Percentiles rank a stretch among this genome's conserved stretches.
These are phyloP conservation scores for Lasioglossum marginatum DNA, from an alignment of 2,888 invertebrate species.

Conservation along the genomic window DNA sequence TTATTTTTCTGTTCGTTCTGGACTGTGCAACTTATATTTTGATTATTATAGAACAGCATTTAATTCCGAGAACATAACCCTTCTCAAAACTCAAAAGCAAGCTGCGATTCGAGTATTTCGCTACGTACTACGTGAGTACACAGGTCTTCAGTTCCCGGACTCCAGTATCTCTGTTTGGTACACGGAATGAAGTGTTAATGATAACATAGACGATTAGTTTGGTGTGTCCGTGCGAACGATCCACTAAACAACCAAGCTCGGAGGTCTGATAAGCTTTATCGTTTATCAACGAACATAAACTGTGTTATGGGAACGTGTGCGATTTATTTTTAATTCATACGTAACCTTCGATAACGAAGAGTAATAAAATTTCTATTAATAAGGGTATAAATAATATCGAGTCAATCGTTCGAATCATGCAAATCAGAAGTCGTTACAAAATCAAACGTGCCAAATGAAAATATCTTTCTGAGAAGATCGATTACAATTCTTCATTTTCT, in stretches of 20 bases:
- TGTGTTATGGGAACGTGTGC: conserved; percentile 36
- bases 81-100: not conserved
- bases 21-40: too few species aligned
- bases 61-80: not conserved
- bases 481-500: not conserved
- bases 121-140: not conserved
- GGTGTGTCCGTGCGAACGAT: conserved; percentile 44
- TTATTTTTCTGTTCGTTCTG: too few species aligned
- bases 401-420: not conserved
- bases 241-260: conserved; percentile 34
- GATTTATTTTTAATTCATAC: conserved; percentile 31
- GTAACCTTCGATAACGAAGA: not conserved
- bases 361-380: conserved; percentile 7
- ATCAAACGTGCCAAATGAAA: not conserved
- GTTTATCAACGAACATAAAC: conserved; percentile 44
- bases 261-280: conserved; percentile 62
- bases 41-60: not conserved
- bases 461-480: not conserved
- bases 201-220: conserved; percentile 45
- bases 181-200: conserved; percentile 28
- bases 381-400: not conserved
- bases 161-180: conserved; percentile 29
- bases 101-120: not conserved
- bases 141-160: not conserved
- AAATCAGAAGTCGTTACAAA: not conserved